Percentiles rank a stretch among this genome's conserved stretches.
Evolutionary conservation across 2,113 vertebrate genomes (phyloP).

Genomic region (Apteryx owenii): DNA sequence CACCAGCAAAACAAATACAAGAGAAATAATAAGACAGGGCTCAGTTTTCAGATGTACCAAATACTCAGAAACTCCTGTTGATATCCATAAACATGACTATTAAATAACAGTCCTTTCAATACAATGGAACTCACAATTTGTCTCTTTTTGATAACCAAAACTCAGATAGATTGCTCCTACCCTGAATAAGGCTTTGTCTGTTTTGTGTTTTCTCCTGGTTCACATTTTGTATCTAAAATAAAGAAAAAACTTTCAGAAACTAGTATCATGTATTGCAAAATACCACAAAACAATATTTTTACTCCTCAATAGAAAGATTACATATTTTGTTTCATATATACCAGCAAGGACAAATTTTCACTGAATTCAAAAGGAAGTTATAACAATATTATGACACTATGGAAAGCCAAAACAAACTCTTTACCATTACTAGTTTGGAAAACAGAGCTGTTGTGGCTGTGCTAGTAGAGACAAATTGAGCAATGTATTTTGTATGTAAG

Average conservation of each 20-base stretch:
- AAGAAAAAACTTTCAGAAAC: slow-evolving; percentile 28
- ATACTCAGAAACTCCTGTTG: neutral
- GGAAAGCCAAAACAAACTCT: neutral
- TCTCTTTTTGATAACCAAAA: neutral
- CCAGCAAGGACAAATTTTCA: neutral
- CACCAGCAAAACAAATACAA: neutral
- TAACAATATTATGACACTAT: neutral
- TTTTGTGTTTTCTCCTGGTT: slow-evolving; percentile 26
- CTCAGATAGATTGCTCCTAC: slow-evolving; percentile 60
- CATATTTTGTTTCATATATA: neutral
- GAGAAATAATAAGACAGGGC: neutral
- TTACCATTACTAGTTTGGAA: neutral
- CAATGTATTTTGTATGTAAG: neutral
- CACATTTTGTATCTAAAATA: slow-evolving; percentile 64
- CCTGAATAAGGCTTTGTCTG: slow-evolving; percentile 21
- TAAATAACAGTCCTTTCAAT: neutral
- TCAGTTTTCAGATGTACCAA: neutral
- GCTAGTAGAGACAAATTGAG: neutral
- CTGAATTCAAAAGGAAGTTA: neutral
- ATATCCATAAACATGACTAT: neutral
- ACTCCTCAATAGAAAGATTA: neutral
- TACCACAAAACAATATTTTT: neutral
- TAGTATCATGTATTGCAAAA: slow-evolving; percentile 26
- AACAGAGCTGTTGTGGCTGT: neutral
- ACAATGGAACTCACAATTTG: neutral